Conservation (phyloP, 2,888 invertebrate species). For the Oscheius onirici region DNA sequence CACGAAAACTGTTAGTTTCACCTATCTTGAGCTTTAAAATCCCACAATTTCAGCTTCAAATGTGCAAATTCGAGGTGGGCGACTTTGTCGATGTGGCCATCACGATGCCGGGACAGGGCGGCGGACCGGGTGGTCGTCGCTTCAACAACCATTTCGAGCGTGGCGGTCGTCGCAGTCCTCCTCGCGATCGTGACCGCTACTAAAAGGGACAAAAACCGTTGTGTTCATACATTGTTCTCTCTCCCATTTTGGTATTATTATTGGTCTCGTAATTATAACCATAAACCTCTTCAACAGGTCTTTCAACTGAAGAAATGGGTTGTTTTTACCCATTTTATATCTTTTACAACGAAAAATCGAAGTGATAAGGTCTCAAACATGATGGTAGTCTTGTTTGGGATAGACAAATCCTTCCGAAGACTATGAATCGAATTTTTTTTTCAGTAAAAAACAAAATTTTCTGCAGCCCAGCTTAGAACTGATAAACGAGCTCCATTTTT, state of each 20-base stretch:
- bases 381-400: no score
- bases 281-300: no score
- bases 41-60: conserved; percentile 75
- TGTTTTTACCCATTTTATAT: no score
- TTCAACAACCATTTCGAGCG: conserved; percentile 1
- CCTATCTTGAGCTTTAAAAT: no score
- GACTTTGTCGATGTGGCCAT: conserved; percentile 97
- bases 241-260: neutral
- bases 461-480: no score
- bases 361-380: no score
- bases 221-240: neutral
- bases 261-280: neutral
- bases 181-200: conserved; percentile 5
- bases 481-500: no score
- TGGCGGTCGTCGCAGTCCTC: conserved; percentile 4
- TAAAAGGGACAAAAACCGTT: neutral
- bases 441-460: no score
- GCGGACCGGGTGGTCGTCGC: neutral
- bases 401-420: no score
- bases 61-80: conserved; percentile 86
- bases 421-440: no score
- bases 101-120: conserved; percentile 70
- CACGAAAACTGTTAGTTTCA: conserved; percentile 79
- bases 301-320: no score
- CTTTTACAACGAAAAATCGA: no score